phyloP scores from a whole-genome alignment of 2,888 invertebrate genomes.

The Leucoma salicis region DNA sequence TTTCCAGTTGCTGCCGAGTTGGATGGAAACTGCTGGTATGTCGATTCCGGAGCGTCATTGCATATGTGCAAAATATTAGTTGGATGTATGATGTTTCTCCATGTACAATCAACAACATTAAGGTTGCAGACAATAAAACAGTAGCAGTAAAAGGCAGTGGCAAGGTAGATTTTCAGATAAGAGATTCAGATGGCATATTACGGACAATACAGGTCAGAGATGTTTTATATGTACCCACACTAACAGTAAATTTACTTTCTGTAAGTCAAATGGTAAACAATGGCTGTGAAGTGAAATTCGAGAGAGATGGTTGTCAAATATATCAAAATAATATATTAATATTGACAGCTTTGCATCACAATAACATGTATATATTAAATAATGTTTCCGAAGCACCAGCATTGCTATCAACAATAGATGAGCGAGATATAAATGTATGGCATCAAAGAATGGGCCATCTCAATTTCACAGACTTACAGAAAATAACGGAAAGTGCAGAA shows the following conservation, averaged over 20 bases:
- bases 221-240: background rate
- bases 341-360: no score
- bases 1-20: background rate
- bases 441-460: no score
- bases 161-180: slow-evolving; percentile 5
- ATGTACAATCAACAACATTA: background rate
- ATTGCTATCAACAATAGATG: no score
- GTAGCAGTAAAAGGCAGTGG: slow-evolving; percentile 8
- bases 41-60: slow-evolving; percentile 4
- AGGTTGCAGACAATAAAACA: background rate
- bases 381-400: no score
- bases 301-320: no score
- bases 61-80: slow-evolving; percentile 13
- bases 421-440: no score
- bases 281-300: no score
- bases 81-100: slow-evolving; percentile 1
- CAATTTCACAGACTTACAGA: no score
- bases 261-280: slow-evolving; percentile 12
- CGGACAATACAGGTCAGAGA: background rate
- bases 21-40: background rate
- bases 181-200: background rate
- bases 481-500: no score
- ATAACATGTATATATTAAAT: no score
- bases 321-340: no score
- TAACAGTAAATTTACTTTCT: slow-evolving; percentile 8